phyloP scores from a whole-genome alignment of 2,888 invertebrate genomes.

The Cyclophora punctaria region DNA sequence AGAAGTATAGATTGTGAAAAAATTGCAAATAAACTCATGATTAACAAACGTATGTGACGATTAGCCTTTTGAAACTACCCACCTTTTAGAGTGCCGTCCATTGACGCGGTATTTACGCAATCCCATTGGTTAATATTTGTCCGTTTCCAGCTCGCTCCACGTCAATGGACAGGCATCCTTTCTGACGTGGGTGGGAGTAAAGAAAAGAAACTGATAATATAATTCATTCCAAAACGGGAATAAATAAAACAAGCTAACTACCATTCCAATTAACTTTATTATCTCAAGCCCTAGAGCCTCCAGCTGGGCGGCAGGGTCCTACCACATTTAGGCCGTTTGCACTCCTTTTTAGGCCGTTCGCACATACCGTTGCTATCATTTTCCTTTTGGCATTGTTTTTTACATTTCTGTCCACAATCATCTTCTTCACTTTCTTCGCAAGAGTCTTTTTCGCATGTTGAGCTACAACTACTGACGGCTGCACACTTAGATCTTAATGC shows the following conservation, averaged over 20 bases:
- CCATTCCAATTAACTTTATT: background rate
- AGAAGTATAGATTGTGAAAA: too few species aligned
- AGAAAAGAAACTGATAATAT: too few species aligned
- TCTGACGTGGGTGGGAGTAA: background rate
- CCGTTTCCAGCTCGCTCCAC: background rate
- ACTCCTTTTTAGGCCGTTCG: constrained; percentile 14
- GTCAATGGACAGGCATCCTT: too few species aligned
- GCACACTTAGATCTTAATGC: constrained; percentile 14
- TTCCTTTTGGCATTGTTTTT: constrained; percentile 22
- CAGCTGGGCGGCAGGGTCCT: constrained; percentile 31
- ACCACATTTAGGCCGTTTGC: constrained; percentile 24
- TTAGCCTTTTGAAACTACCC: background rate
- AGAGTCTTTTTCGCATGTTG: constrained; percentile 26
- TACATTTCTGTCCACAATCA: constrained; percentile 12
- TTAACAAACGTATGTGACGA: background rate
- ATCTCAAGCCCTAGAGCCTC: constrained; percentile 1
- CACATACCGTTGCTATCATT: constrained; percentile 28
- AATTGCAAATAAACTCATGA: background rate
- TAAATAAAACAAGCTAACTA: too few species aligned
- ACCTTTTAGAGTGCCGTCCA: background rate
- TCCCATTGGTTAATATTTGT: background rate
- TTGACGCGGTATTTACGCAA: background rate
- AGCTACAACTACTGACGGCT: too few species aligned
- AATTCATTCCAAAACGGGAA: too few species aligned
- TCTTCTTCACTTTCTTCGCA: constrained; percentile 6